phyloP scores from a whole-genome alignment of 37 sponge, comb jelly and placozoan species.

The Beroe forskalii region DNA sequence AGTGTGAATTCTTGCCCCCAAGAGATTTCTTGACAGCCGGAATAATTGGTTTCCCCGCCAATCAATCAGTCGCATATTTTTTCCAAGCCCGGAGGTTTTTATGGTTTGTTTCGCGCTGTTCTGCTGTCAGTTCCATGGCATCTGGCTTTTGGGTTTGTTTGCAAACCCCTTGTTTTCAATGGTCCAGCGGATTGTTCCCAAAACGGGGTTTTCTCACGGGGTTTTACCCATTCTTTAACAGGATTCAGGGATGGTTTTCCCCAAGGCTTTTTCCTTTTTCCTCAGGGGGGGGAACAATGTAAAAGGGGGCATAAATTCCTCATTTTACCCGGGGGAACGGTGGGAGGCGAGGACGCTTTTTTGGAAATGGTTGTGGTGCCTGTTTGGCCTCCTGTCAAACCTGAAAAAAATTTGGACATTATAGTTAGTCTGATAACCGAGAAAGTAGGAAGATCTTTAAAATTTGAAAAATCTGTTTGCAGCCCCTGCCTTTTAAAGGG shows the following conservation, averaged over 20 bases:
- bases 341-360: slow-evolving; percentile 5
- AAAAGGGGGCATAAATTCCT: not conserved
- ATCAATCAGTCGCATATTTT: slow-evolving; percentile 44
- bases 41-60: not conserved
- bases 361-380: not conserved
- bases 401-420: no score
- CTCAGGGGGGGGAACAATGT: not conserved
- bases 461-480: no score
- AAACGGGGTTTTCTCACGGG: not conserved
- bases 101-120: no score
- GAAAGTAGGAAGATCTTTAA: no score
- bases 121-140: not conserved
- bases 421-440: no score
- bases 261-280: not conserved
- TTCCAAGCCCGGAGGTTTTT: no score
- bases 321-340: not conserved
- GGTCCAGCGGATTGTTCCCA: not conserved
- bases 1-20: slow-evolving; percentile 11
- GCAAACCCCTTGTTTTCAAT: not conserved
- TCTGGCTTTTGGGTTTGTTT: not conserved
- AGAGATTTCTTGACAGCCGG: slow-evolving; percentile 15
- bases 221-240: not conserved
- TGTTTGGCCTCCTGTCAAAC: no score
- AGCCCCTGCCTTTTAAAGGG: no score
- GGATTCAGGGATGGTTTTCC: no score